Evolutionary conservation across 2,888 invertebrate genomes (phyloP).

Genomic region (Pyralis farinalis): DNA sequence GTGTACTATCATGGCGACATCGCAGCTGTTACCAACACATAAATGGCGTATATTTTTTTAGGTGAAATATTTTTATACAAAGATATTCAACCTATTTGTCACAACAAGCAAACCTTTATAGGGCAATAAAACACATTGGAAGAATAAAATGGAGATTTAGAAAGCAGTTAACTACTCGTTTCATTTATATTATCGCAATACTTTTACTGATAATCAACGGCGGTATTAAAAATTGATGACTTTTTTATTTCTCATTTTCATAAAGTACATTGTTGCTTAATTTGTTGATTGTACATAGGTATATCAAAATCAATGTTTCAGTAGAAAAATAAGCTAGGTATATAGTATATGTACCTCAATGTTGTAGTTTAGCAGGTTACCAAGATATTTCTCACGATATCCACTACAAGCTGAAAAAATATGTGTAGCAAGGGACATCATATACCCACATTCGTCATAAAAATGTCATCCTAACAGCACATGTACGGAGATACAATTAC

Average conservation of each 20-base stretch:
- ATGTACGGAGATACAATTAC: slow-evolving; percentile 2
- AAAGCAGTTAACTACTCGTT: not conserved
- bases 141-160: slow-evolving; percentile 1
- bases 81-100: slow-evolving; percentile 5
- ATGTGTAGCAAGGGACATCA: not conserved
- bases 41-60: not conserved
- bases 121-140: slow-evolving; percentile 6
- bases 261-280: too few relatives aligned
- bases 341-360: too few relatives aligned
- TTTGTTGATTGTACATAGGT: too few relatives aligned
- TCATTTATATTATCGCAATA: slow-evolving; percentile 2
- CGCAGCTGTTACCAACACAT: slow-evolving; percentile 14
- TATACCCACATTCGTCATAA: slow-evolving; percentile 3
- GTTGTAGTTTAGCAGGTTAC: too few relatives aligned
- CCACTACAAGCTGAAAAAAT: not conserved
- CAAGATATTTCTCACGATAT: too few relatives aligned
- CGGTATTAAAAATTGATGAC: too few relatives aligned
- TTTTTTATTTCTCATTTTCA: too few relatives aligned
- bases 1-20: not conserved
- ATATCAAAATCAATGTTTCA: too few relatives aligned
- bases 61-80: slow-evolving; percentile 3
- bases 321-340: too few relatives aligned
- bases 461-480: slow-evolving; percentile 3
- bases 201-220: too few relatives aligned
- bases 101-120: slow-evolving; percentile 2